Evolutionary conservation across 1,140 invertebrate species (phyloP), one percentile per base, ranked within the genome.

Genomic region (Prorops nasuta): DNA sequence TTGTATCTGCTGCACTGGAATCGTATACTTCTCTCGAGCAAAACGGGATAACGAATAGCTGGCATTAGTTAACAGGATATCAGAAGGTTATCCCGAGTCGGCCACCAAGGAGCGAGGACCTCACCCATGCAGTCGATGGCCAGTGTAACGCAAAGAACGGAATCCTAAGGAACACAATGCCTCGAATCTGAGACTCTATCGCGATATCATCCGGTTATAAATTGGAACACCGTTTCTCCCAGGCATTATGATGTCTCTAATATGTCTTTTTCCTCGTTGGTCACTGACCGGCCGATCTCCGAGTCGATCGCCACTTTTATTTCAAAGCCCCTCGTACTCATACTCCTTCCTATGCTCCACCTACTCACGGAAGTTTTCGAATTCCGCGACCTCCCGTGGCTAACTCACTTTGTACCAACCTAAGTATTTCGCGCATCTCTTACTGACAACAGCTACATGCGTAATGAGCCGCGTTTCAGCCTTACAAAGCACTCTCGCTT

Each of bases 51-150:
- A 78, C 64, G 71, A 77, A 78, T 77, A 67, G 70, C 47, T 53
- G 67, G 65, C 72, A 78, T 78, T 78, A 77, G 74, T 78, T 77
- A 78, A 77, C 74, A 73, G 73, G 69, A 77, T 77, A 78, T 78
- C 76, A 78, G 77, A 76, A 76, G 71, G 70, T 76, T 75, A 76
- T 71, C 60, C 68, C 62, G 63, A 63, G 65, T 55, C 59, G 72
- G 71, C 72, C 74, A 77, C 73, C 74, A 69, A 74, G 66, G 71
- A 69, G 50, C 59, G 34, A 51, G 49, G 65, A 75, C 70, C 72
- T 70, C 72, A 76, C 73, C 74, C 73, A 75, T 56, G 61, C 53
- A 63, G 64, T 65, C 64, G 69, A 72, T 72, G 66, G 59, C 59
- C 58, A 57, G 55, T 58, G 51, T 53, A 64, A 60, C 56, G 58